Base-by-base conservation (phyloP, 2,797 vertebrate genomes). In the Sciurus vulgaris region DNA sequence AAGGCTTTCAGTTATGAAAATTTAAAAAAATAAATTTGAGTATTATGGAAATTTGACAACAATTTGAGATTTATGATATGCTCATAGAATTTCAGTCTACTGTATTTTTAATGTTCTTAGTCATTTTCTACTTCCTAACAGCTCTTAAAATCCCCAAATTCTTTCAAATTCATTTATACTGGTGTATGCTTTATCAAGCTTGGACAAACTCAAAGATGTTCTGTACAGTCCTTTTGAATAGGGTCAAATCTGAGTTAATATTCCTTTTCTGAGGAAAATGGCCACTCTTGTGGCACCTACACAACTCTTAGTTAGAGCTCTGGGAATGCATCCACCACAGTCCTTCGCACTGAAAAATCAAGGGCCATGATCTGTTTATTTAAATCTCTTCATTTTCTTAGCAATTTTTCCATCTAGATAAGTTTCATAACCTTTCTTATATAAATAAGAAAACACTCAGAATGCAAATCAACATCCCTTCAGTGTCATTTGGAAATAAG, bases 81-180 rank as follows among this genome's bases (percentile, higher is more conserved):
- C 13, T 79, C 22, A 15, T 30, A 65, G 78, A 90, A 87, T 67
- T 33, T 70, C 67, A 78, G 24, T 11, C 26, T 82, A 72, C 15
- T 33, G 30, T 54, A 76, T 90, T 90, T 96, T 94, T 95, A 94
- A 70, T 90, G 56, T 49, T 41, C 13, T 92, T 85, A 81, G 78
- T 74, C 70, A 88, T 90, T 87, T 38, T n/a, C 22, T 67, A 38
- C 72, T 86, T 94, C 69, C 63, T 61, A 79, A 49, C 82, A 70
- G 84, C 33, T 93, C 86, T 94, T 87, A 69, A 96, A 83, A 93
- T 76, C 56, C 24, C 41, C 78, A 41, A 86, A 83, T 44, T 87
- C 59, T 86, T 87, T 93, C 47, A 89, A 89, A 92, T 65, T 85
- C 85, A 74, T 82, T 96, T 63, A 54, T 33, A 70, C 41, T n/a